Base-by-base conservation (phyloP, 2,888 invertebrate genomes). In the Argyresthia albistria region DNA sequence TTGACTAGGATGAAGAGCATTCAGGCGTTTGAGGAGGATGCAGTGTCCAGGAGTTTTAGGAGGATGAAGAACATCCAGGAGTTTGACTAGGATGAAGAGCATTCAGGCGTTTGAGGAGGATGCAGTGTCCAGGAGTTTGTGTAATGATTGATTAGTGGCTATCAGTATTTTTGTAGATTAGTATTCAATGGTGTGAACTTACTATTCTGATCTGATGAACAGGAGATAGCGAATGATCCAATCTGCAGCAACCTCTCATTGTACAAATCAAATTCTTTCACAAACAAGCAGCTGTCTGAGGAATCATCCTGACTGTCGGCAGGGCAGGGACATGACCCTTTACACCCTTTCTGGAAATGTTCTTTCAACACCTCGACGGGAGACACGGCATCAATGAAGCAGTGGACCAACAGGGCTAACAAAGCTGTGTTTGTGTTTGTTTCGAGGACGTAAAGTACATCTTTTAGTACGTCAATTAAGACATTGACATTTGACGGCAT, bases 211-310 rank as follows among this genome's bases (percentile, higher is more conserved):
- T 84, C 84, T 37, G 80, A 83, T 35, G 83, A 83, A 62, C 83
- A 84, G 4, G 92, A 90, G 46, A 92, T 88, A n/a, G 93, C 92
- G 74, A 93, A 93, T 50, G 90, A 81, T 47, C 92, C 93, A 61
- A 93, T 91, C 65, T 93, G 92, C 74, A 91, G 78, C 50, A 92
- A 76, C 60, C 91, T 89, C 65, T 93, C 93, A 62, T 91, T 90
- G 55, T 90, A 88, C 57, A 90, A 76, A 81, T 93, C 93, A 74
- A 92, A 92, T 39, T 90, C 89, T 56, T 89, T 90, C 10, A 92
- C 86, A 55, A 86, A 76, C 35, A 66, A 63, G 55, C 89, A 89
- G 25, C 6, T 25, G 48, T 91, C 73, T 59, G 90, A 89, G 1
- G 64, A 62, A 8, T 64, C 58, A 55, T 74, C 72, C 52, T 66